These are phyloP conservation scores for Sebastes hubbsi DNA, from an alignment of 2,797 vertebrate genomes.

Conservation along the genomic window DNA sequence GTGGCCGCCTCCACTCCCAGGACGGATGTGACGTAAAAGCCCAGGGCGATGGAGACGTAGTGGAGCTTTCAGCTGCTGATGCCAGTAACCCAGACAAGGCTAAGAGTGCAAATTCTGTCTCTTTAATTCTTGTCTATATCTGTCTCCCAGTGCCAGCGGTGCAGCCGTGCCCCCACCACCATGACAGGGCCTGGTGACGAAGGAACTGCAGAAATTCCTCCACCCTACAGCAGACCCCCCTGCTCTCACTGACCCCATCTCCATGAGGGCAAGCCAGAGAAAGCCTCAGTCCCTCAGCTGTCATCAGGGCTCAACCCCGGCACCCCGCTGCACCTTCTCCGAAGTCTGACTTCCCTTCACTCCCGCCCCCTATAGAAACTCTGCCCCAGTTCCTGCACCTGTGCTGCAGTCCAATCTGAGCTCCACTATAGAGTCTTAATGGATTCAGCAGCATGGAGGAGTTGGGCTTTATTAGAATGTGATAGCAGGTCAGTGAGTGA, in stretches of 20 bases:
- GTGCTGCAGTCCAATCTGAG: slow-evolving; percentile 65
- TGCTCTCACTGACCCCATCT: slow-evolving; percentile 76
- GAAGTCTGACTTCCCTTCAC: slow-evolving; percentile 47
- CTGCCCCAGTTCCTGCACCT: slow-evolving; percentile 70
- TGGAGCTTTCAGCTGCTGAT: slow-evolving; percentile 76
- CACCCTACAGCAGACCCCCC: slow-evolving; percentile 8
- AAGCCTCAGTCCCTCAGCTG: slow-evolving; percentile 79
- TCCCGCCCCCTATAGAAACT: slow-evolving; percentile 58
- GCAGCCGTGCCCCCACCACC: slow-evolving; percentile 53
- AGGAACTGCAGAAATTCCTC: slow-evolving; percentile 69
- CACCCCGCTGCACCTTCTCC: slow-evolving; percentile 68
- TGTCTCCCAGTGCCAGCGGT: slow-evolving; percentile 65
- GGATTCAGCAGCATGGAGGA: slow-evolving; percentile 47
- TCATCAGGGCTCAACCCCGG: slow-evolving; percentile 73
- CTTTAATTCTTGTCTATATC: slow-evolving; percentile 82
- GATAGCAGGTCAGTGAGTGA: slow-evolving; percentile 22
- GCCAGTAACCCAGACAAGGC: slow-evolving; percentile 75
- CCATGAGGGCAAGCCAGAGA: slow-evolving; percentile 63
- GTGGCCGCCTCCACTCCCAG: slow-evolving; percentile 1
- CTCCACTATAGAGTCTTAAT: slow-evolving; percentile 64
- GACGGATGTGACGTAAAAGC: slow-evolving; percentile 63
- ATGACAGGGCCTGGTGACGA: slow-evolving; percentile 63
- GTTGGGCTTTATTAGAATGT: slow-evolving; percentile 37
- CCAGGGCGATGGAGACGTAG: slow-evolving; percentile 32
- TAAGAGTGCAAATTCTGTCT: slow-evolving; percentile 69